Evolutionary conservation across 2,797 vertebrate genomes (phyloP), one percentile per base, ranked within the genome.

Genomic region (Pagetopsis macropterus): DNA sequence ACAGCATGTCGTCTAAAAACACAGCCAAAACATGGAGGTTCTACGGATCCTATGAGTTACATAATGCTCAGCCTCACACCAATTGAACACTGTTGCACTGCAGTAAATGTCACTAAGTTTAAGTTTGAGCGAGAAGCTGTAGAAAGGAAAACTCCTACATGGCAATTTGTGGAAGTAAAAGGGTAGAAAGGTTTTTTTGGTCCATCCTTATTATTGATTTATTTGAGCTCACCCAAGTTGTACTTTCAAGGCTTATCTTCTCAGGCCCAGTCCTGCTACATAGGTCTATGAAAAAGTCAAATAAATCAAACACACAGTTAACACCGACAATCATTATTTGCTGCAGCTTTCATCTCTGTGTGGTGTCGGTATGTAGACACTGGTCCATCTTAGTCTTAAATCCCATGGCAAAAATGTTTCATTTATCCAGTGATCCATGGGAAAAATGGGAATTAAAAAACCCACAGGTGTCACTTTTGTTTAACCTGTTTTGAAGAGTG

Each of bases 321-420:
- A 59, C 44, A 23, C 12, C 1, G 23, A 65, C 50, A 72, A 9
- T 41, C 17, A 8, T 14, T 6, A 2, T 55, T 54, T 63, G 60
- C 17, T 59, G 52, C 37, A 2, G 65, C 68, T 72, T 58, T 50
- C 23, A 33, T 74, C 51, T 57, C 45, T 45, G 27, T 50, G n/a
- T 12, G n/a, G 9, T 69, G 65, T 60, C 69, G 72, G 31, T 19
- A 43, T 31, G 44, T 3, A 46, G 65, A 73, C 73, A 75, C 23
- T 51, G 56, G 74, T 76, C 65, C 41, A 76, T 65, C 59, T 64
- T 49, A 33, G 81, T 70, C 40, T 65, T 8, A 64, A 71, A 52
- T 75, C 48, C 43, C 1, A 3, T 17, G 11, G 40, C 55, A 33
- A 46, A 54, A 41, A 44, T 54, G 17, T 72, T 68, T 14, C 43